Evolutionary conservation across 2,113 vertebrate genomes (phyloP), one percentile per base, ranked within the genome.

Genomic region (Gadus macrocephalus): DNA sequence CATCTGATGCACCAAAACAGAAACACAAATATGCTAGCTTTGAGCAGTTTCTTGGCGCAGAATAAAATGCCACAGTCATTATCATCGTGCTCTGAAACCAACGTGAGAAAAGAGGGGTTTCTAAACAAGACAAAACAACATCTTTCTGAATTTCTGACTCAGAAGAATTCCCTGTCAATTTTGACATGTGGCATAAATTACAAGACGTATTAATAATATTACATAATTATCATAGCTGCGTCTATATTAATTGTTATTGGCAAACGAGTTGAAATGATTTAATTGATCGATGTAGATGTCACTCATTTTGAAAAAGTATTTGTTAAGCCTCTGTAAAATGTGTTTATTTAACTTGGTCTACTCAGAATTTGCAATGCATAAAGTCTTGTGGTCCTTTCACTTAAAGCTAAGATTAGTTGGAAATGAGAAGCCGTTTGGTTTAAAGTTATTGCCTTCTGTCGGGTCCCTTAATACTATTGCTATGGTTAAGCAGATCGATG

Each of bases 1-100:
- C 75, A 63, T 71, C 74, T 78, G 77, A 86, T 72, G 81, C 74
- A 77, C 79, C 82, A 79, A 81, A 81, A 64, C 64, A 82, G 75
- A 75, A 79, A 76, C 70, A 77, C 62, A 68, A 70, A 53, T 66
- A 59, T 60, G 71, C 68, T 53, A 72, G 70, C 65, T 81, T 53
- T 0, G 49, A 73, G 53, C 68, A 58, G 74, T 68, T 71, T 69
- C 55, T 70, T 68, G 80, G 75, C 78, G 70, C 80, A 75, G 84
- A 82, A 73, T 74, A 63, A 55, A 56, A 15, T 53, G 71, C 80
- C 78, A 78, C 62, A 31, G 62, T 84, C 79, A 78, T 87, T 74
- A 85, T 78, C 71, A 75, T 71, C 12, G 58, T 28, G 66, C 72
- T 71, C 64, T 38, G 0, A 58, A 75, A 77, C 80, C 77, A 80